phyloP scores from a whole-genome alignment of 1,140 invertebrate genomes.

The Drosophila saltans region DNA sequence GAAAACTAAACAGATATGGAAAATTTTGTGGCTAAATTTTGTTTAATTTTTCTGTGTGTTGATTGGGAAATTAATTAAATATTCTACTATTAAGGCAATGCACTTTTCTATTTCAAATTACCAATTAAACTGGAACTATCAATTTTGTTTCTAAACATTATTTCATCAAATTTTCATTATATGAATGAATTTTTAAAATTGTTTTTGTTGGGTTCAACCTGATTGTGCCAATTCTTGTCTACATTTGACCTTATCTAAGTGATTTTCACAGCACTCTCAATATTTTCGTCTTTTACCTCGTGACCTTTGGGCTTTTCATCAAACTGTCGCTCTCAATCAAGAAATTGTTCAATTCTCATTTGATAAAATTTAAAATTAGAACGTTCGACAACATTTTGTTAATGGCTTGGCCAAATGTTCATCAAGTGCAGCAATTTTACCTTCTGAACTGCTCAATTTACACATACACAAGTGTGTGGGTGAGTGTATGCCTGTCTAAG shows the following conservation, averaged over 20 bases:
- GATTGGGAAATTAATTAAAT: too few relatives aligned
- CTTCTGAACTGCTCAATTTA: constrained; percentile 25
- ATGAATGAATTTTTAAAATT: too few relatives aligned
- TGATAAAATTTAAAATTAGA: constrained; percentile 12
- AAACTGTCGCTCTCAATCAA: not conserved
- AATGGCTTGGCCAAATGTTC: constrained; percentile 8
- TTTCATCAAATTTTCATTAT: too few relatives aligned
- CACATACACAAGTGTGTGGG: not conserved
- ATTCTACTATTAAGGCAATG: too few relatives aligned
- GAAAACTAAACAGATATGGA: too few relatives aligned
- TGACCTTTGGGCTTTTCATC: constrained; percentile 1
- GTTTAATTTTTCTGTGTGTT: too few relatives aligned
- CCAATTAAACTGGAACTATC: too few relatives aligned
- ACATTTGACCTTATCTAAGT: constrained; percentile 6
- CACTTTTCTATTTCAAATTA: too few relatives aligned
- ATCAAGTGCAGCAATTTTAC: constrained; percentile 11
- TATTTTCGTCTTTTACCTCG: not conserved
- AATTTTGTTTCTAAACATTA: too few relatives aligned
- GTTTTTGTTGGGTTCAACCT: not conserved
- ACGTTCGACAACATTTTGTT: not conserved
- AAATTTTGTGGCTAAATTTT: too few relatives aligned
- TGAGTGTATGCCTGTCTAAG: not conserved
- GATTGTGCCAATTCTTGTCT: constrained; percentile 1
- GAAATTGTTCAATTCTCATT: constrained; percentile 2
- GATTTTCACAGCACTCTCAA: not conserved